These are phyloP conservation scores for Atractosteus spatula DNA, from an alignment of 2,113 vertebrate species.

Conservation along the genomic window DNA sequence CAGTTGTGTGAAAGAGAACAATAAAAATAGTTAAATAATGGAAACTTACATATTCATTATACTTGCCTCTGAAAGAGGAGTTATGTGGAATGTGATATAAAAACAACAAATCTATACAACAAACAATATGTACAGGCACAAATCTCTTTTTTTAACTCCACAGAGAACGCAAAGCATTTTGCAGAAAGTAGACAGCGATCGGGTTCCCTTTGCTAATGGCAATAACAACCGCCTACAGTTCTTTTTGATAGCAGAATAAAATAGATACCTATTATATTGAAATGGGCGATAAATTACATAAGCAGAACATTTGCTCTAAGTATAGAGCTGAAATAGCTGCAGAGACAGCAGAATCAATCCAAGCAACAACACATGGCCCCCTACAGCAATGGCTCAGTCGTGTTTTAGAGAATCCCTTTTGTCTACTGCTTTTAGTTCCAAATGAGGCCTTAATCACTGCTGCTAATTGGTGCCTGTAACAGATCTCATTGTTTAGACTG, in stretches of 20 bases:
- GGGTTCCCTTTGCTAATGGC: neutral
- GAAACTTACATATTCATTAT: no score
- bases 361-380: neutral
- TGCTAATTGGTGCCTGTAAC: no score
- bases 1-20: no score
- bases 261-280: neutral
- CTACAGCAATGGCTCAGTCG: no score
- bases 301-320: neutral
- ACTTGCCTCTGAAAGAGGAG: no score
- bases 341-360: neutral
- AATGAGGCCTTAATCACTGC: no score
- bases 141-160: neutral
- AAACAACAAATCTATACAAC: no score
- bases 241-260: neutral
- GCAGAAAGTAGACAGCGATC: neutral
- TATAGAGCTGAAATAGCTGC: neutral
- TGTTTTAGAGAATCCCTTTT: no score
- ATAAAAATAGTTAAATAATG: no score
- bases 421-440: no score
- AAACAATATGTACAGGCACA: neutral
- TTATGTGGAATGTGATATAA: no score
- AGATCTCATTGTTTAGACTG: no score
- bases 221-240: neutral
- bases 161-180: neutral
- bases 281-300: neutral